Percentiles rank a stretch among this genome's conserved stretches.
Evolutionary conservation across 2,888 invertebrate species (phyloP).

Genomic region (Clivina fossor): DNA sequence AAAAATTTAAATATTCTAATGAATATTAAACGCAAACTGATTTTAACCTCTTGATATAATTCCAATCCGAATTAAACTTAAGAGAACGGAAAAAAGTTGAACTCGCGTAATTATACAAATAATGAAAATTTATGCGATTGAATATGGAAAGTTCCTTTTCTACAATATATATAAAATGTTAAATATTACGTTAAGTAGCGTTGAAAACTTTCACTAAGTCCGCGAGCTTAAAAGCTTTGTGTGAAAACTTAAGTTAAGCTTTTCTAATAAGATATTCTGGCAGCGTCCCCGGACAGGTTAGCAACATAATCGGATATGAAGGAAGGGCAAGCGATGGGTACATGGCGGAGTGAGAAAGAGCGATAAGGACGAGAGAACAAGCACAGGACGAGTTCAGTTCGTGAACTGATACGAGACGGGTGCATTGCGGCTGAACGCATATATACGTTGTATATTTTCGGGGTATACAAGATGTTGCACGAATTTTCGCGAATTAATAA

Average conservation of each 20-base stretch:
- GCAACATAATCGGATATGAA: slow-evolving; percentile 34
- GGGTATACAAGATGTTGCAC: neutral
- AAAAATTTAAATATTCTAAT: too few species aligned
- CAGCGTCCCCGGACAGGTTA: slow-evolving; percentile 31
- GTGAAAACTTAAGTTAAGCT: slow-evolving; percentile 34
- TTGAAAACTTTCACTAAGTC: slow-evolving; percentile 32
- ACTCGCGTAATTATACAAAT: too few species aligned
- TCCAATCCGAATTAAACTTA: too few species aligned
- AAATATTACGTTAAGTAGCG: slow-evolving; percentile 32
- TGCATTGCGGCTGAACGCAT: slow-evolving; percentile 10
- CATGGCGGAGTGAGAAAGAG: neutral
- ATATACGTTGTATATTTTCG: neutral
- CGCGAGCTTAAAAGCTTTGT: slow-evolving; percentile 30
- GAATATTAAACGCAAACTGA: too few species aligned
- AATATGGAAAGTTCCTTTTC: slow-evolving; percentile 24
- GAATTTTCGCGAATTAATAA: too few species aligned
- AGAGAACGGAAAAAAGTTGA: too few species aligned
- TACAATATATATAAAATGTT: slow-evolving; percentile 26
- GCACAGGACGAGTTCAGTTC: too few species aligned
- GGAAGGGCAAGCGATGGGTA: neutral
- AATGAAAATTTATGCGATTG: slow-evolving; percentile 27
- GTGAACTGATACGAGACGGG: slow-evolving; percentile 12
- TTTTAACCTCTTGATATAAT: too few species aligned
- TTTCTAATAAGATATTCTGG: slow-evolving; percentile 33
- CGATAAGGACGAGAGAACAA: too few species aligned